Conservation (phyloP, 1,140 invertebrate genomes). For the Gryon sp. region DNA sequence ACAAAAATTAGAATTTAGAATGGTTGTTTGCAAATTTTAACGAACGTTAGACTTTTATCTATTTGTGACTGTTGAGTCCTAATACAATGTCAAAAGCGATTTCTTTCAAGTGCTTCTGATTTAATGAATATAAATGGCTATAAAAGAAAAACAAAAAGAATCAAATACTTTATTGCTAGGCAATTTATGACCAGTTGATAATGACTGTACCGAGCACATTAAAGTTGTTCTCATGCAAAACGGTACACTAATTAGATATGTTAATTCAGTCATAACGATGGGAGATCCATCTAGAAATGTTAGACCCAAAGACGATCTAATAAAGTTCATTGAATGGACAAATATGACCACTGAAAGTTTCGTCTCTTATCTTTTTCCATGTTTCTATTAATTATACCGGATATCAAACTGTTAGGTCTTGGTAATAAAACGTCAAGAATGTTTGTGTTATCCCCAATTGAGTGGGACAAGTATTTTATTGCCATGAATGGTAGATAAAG, state of each 20-base stretch:
- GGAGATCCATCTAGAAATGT: conserved; percentile 13
- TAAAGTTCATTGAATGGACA: conserved; percentile 14
- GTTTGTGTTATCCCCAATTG: conserved; percentile 15
- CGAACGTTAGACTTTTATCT: conserved; percentile 10
- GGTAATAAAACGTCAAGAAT: conserved; percentile 39
- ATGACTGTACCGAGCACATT: conserved; percentile 48
- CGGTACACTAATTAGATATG: conserved; percentile 54
- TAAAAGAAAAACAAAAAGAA: conserved; percentile 6
- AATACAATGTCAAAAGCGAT: conserved; percentile 10
- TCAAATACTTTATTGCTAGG: neutral
- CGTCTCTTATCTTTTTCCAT: conserved; percentile 29
- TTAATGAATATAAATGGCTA: conserved; percentile 34
- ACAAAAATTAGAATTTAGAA: neutral
- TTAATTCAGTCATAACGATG: conserved; percentile 47
- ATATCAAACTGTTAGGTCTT: conserved; percentile 15
- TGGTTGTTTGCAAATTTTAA: conserved; percentile 10
- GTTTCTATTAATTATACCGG: conserved; percentile 44
- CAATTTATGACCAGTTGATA: conserved; percentile 54
- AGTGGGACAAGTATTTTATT: conserved; percentile 36
- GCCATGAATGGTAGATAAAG: conserved; percentile 6
- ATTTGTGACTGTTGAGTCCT: neutral
- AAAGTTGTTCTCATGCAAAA: conserved; percentile 39
- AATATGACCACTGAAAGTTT: conserved; percentile 33
- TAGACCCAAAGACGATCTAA: conserved; percentile 12
- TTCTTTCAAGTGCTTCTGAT: conserved; percentile 7